Evolutionary conservation across 2,113 vertebrate genomes (phyloP).

Genomic region (Gymnobelideus leadbeateri): DNA sequence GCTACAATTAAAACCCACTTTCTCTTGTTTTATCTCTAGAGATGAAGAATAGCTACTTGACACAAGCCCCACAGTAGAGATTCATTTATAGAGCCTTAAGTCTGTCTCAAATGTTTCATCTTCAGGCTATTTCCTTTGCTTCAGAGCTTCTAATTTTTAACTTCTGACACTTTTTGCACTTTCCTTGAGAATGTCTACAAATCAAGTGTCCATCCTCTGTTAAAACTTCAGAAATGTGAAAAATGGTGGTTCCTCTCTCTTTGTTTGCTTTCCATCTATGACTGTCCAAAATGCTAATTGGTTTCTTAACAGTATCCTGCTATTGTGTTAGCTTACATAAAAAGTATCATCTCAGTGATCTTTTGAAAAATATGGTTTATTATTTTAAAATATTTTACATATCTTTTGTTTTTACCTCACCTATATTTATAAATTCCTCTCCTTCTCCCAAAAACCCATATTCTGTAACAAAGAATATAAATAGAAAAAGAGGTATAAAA

Average conservation of each 20-base stretch:
- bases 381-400: neutral
- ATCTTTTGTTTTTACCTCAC: neutral
- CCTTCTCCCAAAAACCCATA: neutral
- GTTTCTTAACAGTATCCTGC: neutral
- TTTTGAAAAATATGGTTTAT: neutral
- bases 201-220: neutral
- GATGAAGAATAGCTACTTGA: neutral
- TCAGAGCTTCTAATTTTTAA: neutral
- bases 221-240: neutral
- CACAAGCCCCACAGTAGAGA: neutral
- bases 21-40: neutral
- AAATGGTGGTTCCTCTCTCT: neutral
- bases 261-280: neutral
- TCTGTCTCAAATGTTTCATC: neutral
- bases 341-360: neutral
- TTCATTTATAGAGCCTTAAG: neutral
- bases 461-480: neutral
- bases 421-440: neutral
- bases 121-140: neutral
- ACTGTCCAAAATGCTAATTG: neutral
- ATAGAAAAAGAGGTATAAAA: neutral
- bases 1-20: neutral
- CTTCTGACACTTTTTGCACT: constrained; percentile 3
- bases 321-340: neutral
- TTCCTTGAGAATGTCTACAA: neutral